Evolutionary conservation across 2,888 invertebrate genomes (phyloP), one percentile per base, ranked within the genome.

Genomic region (Laothoe populi): DNA sequence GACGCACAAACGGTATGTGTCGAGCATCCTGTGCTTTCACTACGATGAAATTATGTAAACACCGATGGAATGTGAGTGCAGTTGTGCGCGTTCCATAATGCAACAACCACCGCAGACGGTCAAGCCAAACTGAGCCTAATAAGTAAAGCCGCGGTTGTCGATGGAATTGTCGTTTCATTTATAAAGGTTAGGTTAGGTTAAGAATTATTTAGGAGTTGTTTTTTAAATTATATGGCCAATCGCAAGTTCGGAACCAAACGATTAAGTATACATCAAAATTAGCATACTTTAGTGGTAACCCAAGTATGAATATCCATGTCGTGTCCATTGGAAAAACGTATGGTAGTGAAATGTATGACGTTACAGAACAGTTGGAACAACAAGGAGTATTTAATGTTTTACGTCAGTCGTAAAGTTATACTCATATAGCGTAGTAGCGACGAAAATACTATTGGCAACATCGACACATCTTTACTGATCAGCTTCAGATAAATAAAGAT

Each of bases 11-110:
- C 83, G 83, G 78, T 82, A 82, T 77, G n/a, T n/a, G 74, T 82
- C 84, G 69, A 79, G 85, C 86, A 86, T 87, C 87, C 86, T 86
- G 85, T 78, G 84, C 84, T 86, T 87, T 84, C 82, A 86, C 79
- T 81, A 79, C 83, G 71, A 69, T 75, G 78, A 82, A 81, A 79
- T 82, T 79, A 78, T 81, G 83, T 83, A 83, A 83, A 83, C 83
- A 83, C 70, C 70, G 69, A 73, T 78, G 77, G 77, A 79, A 74
- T 77, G 77, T 80, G 78, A 83, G 80, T 81, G 77, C 75, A 69
- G 67, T 69, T 64, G 64, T 62, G 10, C 24, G 13, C 57, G 26
- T 23, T 24, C 0, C 11, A 48, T 10, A 69, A 66, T 16, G 63
- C 16, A 58, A 0, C 62, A 77, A 69, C 57, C 44, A 35, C 26